phyloP scores from a whole-genome alignment of 2,113 vertebrate genomes.

The human (Homo sapiens) region GRCh38 chr6:28184501-28185000 shows the following conservation, averaged over 20 bases:
- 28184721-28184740: neutral
- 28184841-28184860: neutral
- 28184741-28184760: neutral
- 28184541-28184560: neutral
- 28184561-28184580: neutral
- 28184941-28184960: neutral
- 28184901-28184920: neutral
- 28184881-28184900: neutral
- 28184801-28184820: neutral
- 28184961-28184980: neutral
- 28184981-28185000: neutral
- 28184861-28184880: neutral
- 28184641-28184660: neutral
- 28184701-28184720: neutral
- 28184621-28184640: neutral
- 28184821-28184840: neutral
- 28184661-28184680: neutral
- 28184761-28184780: neutral
- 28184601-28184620: neutral
- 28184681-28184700: neutral
- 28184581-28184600: neutral
- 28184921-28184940: neutral
- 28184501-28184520: too few species aligned
- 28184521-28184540: neutral
- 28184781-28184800: neutral